Evolutionary conservation across 2,113 vertebrate species (phyloP).

Genomic region (Fregetta grallaria): DNA sequence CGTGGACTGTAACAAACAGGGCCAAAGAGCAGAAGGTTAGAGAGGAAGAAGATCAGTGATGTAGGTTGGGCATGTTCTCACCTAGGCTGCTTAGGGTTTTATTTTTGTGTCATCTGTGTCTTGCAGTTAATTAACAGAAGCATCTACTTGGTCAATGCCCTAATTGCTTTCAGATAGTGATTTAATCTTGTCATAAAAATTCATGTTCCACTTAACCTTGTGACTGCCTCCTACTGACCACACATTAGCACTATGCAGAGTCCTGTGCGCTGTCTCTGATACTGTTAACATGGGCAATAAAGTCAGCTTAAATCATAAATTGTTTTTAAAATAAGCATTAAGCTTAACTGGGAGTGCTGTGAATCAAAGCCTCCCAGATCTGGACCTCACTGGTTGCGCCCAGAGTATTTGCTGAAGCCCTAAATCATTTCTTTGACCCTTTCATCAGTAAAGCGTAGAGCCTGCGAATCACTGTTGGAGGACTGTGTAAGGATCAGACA

Average conservation of each 20-base stretch:
- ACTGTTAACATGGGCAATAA: not conserved
- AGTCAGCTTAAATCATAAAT: not conserved
- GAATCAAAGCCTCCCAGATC: not conserved
- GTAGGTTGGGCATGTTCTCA: not conserved
- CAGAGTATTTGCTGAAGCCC: not conserved
- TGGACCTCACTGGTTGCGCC: not conserved
- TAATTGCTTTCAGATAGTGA: not conserved
- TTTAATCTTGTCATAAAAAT: not conserved
- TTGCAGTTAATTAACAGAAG: not conserved
- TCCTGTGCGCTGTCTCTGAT: not conserved
- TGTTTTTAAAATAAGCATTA: not conserved
- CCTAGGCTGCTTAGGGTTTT: not conserved
- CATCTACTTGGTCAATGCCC: not conserved
- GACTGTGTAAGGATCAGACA: not conserved
- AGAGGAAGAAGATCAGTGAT: not conserved
- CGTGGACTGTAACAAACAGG: not conserved
- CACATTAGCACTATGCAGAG: not conserved
- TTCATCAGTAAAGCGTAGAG: not conserved
- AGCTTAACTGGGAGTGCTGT: not conserved
- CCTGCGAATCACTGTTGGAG: fast-evolving
- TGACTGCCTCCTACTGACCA: not conserved
- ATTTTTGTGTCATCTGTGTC: not conserved
- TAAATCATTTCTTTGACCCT: not conserved
- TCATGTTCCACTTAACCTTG: not conserved
- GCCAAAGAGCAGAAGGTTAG: not conserved